Percentiles rank a stretch among this genome's conserved stretches.
Conservation (phyloP, 1,140 invertebrate genomes). For the Cydia pomonella region DNA sequence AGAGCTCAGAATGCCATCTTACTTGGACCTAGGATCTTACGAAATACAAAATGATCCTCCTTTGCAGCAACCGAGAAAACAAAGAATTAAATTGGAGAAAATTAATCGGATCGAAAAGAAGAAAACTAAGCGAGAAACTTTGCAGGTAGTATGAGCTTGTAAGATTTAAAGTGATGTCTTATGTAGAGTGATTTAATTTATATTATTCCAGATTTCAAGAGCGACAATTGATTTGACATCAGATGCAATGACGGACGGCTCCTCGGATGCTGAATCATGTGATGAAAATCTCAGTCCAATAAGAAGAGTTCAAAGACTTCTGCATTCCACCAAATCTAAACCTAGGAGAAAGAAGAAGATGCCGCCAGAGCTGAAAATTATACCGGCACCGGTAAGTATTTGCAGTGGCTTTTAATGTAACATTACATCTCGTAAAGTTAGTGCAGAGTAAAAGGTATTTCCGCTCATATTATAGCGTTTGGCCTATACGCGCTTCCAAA, state of each 20-base stretch:
- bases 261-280: constrained; percentile 73
- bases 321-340: constrained; percentile 67
- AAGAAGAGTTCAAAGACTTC: constrained; percentile 69
- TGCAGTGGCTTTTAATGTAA: not conserved
- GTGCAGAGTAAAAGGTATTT: constrained; percentile 15
- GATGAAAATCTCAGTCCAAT: constrained; percentile 75
- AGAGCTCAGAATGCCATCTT: not conserved
- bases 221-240: constrained; percentile 79
- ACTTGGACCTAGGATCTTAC: not conserved
- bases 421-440: not conserved
- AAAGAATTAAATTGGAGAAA: constrained; percentile 68
- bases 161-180: not conserved
- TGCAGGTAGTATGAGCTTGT: constrained; percentile 51
- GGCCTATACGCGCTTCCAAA: no score
- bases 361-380: constrained; percentile 81
- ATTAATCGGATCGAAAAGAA: constrained; percentile 67
- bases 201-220: constrained; percentile 69
- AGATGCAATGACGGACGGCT: constrained; percentile 72
- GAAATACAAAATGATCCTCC: constrained; percentile 39
- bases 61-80: constrained; percentile 64
- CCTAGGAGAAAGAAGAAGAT: constrained; percentile 78
- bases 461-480: no score
- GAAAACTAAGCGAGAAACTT: constrained; percentile 70
- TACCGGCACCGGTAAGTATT: constrained; percentile 70
- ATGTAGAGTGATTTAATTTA: not conserved